These are phyloP conservation scores for Drosophila meridionalis DNA, from an alignment of 2,888 invertebrate species.

Conservation along the genomic window DNA sequence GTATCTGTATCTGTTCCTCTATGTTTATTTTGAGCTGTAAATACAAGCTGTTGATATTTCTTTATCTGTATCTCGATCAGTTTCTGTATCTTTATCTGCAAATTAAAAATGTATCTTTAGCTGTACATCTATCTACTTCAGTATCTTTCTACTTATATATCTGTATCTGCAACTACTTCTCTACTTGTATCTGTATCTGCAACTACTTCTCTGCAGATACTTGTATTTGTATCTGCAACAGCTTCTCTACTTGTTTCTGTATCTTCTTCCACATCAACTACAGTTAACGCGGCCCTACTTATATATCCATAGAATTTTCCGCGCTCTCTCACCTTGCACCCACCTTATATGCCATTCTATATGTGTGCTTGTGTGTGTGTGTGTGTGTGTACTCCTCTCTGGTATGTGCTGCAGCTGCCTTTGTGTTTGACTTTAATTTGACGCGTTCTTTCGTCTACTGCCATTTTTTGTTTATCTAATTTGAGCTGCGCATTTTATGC, in stretches of 20 bases:
- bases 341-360: not conserved
- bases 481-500: constrained; percentile 61
- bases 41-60: no score
- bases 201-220: not conserved
- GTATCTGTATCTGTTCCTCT: not conserved
- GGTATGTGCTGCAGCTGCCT: constrained; percentile 38
- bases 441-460: constrained; percentile 31
- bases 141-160: not conserved
- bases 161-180: not conserved
- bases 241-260: not conserved
- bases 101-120: not conserved
- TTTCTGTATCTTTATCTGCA: not conserved
- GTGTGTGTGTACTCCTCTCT: constrained; percentile 12
- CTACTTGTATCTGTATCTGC: not conserved
- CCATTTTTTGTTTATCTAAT: constrained; percentile 55
- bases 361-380: not conserved
- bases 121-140: not conserved
- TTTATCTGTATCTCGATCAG: no score
- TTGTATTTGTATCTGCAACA: not conserved
- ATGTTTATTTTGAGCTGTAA: not conserved
- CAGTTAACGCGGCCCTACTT: not conserved
- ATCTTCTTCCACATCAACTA: not conserved
- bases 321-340: not conserved
- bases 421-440: constrained; percentile 58
- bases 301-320: not conserved